Evolutionary conservation across 2,797 vertebrate genomes (phyloP), one percentile per base, ranked within the genome.

Genomic region (Muraenolepis orangiensis): DNA sequence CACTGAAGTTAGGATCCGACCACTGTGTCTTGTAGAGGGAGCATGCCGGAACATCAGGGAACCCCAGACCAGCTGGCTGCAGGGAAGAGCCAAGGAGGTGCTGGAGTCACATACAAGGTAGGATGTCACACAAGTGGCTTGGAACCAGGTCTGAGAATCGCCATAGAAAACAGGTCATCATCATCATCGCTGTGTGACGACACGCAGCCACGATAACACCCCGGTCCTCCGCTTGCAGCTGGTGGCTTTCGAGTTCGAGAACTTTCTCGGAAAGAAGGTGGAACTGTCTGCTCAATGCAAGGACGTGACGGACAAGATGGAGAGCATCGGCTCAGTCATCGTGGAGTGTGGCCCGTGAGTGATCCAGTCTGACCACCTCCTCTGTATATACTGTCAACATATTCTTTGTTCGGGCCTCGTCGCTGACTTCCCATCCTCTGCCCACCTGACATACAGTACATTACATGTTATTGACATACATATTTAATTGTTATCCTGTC

Each of bases 281-380:
- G 95, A 96, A 89, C 87, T 97, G 84, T 94, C 94, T 0, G 92
- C 92, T 13, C 95, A 96, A 89, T 96, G 95, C 76, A 93, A 95
- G 89, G 95, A 94, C 81, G 85, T 95, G 77, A 82, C 83, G 0
- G 95, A 96, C 86, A 95, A 94, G 74, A 86, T 95, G 79, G 92
- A 95, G 80, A 96, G 94, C 86, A 93, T 96, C 76, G 95, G 94
- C 87, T 98, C 95, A 31, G 88, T 98, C 87, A 94, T 95, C 67
- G 96, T 97, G 88, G 95, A 97, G 83, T 94, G 93, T 0, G 95
- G 96, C 80, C 96, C 95, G 95, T 98, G 89, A 97, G 97, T 95
- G 79, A 69, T 71, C 70, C 28, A n/a, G 5, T 31, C 29, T 7
- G 30, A 13, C 23, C 4, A 3, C 71, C n/a, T n/a, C 26, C 14